A percentile compares a stretch with the other conserved stretches of the same genome.
phyloP scores from a whole-genome alignment of 1,140 invertebrate genomes.

The Phortica variegata region DNA sequence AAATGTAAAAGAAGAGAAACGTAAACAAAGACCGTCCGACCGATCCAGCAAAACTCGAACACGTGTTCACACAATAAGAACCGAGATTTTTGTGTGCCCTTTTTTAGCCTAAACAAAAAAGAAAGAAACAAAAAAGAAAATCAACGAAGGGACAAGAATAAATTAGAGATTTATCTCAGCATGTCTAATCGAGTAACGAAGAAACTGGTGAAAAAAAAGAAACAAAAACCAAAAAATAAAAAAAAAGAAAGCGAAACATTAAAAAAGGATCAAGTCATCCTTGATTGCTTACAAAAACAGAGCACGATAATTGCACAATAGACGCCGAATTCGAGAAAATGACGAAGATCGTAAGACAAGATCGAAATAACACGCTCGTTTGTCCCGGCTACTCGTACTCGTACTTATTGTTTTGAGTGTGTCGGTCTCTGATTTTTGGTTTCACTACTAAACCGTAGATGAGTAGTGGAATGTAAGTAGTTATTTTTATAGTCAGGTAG shows the following conservation, averaged over 20 bases:
- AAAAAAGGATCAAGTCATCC: conserved; percentile 38
- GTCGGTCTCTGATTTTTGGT: too few relatives aligned
- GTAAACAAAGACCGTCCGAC: conserved; percentile 15
- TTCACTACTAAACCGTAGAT: too few relatives aligned
- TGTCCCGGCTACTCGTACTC: too few relatives aligned
- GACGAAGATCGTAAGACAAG: too few relatives aligned
- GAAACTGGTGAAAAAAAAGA: conserved; percentile 28
- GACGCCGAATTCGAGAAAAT: too few relatives aligned
- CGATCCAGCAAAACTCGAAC: conserved; percentile 36
- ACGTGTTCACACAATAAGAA: conserved; percentile 54
- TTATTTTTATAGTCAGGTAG: too few relatives aligned
- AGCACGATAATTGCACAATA: too few relatives aligned
- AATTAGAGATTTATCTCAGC: conserved; percentile 47
- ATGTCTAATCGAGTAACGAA: conserved; percentile 51
- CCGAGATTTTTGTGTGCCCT: too few relatives aligned
- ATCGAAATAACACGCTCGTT: too few relatives aligned
- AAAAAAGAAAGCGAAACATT: conserved; percentile 2
- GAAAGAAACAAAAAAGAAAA: background rate
- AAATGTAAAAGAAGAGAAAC: conserved; percentile 5
- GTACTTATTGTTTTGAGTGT: too few relatives aligned
- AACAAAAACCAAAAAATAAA: conserved; percentile 11
- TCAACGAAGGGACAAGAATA: conserved; percentile 11
- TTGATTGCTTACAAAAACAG: background rate
- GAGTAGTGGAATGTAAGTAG: too few relatives aligned
- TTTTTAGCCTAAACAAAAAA: conserved; percentile 2